Evolutionary conservation across 2,113 vertebrate species (phyloP).

Genomic region (Phaethon lepturus): DNA sequence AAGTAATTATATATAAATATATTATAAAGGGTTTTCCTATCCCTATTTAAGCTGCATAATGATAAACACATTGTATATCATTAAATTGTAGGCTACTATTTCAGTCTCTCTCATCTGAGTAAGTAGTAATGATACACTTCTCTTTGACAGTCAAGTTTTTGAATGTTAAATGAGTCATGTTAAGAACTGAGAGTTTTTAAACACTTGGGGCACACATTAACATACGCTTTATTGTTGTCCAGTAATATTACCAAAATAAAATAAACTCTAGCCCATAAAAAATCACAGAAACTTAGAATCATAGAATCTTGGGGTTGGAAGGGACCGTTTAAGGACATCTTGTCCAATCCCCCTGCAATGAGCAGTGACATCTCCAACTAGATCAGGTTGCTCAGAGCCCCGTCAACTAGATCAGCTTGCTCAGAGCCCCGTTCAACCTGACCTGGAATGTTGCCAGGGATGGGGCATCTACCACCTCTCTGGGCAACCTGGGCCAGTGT

Average conservation of each 20-base stretch:
- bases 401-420: too few species aligned
- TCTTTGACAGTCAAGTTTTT: not conserved
- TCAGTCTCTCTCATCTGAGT: not conserved
- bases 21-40: not conserved
- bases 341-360: too few species aligned
- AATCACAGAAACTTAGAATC: too few species aligned
- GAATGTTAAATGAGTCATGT: not conserved
- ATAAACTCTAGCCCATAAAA: not conserved
- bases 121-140: not conserved
- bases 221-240: not conserved
- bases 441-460: too few species aligned
- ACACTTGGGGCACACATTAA: not conserved
- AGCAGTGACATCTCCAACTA: too few species aligned
- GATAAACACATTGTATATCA: not conserved
- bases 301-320: too few species aligned
- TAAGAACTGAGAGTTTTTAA: not conserved
- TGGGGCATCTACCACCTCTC: too few species aligned
- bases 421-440: too few species aligned
- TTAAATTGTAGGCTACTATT: not conserved
- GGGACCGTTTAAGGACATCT: too few species aligned
- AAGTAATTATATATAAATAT: not conserved
- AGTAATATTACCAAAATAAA: not conserved
- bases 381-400: too few species aligned
- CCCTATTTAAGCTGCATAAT: not conserved
- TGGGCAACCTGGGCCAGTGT: too few species aligned